Base-by-base conservation (phyloP, 2,797 vertebrate species). In the Trichosurus vulpecula region DNA sequence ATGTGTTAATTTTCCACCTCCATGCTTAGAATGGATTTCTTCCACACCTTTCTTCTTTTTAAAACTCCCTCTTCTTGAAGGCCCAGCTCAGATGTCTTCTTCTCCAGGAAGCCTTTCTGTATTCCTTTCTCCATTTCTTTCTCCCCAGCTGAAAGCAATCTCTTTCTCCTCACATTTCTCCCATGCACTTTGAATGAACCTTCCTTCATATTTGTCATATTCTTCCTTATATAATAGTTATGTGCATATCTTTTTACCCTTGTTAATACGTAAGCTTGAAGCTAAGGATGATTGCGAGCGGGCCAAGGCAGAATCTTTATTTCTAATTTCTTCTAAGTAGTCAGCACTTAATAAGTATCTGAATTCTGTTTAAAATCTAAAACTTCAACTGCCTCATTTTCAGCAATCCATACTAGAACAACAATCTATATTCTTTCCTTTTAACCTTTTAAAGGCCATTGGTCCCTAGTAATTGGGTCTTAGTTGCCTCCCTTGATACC, bases 401-500 rank as follows among this genome's bases (percentile, higher is more conserved):
- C 41, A 51, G 41, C 74, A 27, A 51, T 87, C 41, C 29, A 2
- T 81, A 87, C 25, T 87, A 57, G 93, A 93, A 41, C 89, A 52
- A 52, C 53, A 52, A 51, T 61, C 90, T 94, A 91, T 81, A n/a
- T 29, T 90, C 31, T 94, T 95, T 93, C 31, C 10, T 92, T 87
- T 93, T 92, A 66, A 87, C 47, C 41, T 92, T 81, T 51, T 51
- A 94, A 54, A 95, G 95, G 81, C 19, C 12, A 19, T 29, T 55
- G n/a, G 22, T 87, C 22, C 66, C 10, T 55, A 35, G 66, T 91
- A 58, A 35, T 27, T 93, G 5, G 41, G 54, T 66, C 94, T 96
- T 93, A 52, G 5, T 89, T 91, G 53, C 30, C 92, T 94, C 56
- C 53, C 92, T 94, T 95, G 92, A 93, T 94, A 91, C 47, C 51